phyloP scores from a whole-genome alignment of 2,797 vertebrate species.

The Gymnopithys bicolor region DNA sequence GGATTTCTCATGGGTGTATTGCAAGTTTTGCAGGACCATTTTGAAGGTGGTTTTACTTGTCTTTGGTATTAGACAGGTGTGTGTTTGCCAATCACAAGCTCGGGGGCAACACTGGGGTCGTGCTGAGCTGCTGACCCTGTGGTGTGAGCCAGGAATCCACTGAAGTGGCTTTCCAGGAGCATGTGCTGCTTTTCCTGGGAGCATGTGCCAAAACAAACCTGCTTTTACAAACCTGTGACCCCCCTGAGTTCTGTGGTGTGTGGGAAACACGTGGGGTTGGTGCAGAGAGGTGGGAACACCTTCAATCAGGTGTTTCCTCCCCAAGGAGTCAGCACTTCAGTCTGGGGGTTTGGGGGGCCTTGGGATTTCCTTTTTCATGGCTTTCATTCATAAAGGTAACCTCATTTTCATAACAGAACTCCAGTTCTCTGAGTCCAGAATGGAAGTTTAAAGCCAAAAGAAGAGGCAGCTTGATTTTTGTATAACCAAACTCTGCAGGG shows the following conservation, averaged over 20 bases:
- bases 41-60: not conserved
- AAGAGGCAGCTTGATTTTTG: not conserved
- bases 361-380: not conserved
- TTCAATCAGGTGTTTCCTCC: not conserved
- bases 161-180: not conserved
- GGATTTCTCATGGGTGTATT: not conserved
- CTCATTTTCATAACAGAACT: not conserved
- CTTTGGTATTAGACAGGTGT: not conserved
- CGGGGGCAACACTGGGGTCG: not conserved
- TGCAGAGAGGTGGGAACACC: not conserved
- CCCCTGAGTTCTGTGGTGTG: not conserved
- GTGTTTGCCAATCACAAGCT: not conserved
- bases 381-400: not conserved
- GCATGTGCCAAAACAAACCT: not conserved
- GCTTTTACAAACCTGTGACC: not conserved
- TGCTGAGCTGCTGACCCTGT: not conserved
- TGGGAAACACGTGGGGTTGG: not conserved
- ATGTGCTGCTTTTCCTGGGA: not conserved
- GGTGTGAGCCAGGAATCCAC: not conserved
- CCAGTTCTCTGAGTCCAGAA: not conserved
- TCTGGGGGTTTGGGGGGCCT: not conserved
- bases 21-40: not conserved
- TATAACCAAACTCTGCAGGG: not conserved
- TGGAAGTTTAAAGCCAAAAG: not conserved
- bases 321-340: not conserved